Percentiles rank a stretch among this genome's conserved stretches.
Evolutionary conservation across 2,888 invertebrate genomes (phyloP).

Genomic region (Parascotia fuliginaria): DNA sequence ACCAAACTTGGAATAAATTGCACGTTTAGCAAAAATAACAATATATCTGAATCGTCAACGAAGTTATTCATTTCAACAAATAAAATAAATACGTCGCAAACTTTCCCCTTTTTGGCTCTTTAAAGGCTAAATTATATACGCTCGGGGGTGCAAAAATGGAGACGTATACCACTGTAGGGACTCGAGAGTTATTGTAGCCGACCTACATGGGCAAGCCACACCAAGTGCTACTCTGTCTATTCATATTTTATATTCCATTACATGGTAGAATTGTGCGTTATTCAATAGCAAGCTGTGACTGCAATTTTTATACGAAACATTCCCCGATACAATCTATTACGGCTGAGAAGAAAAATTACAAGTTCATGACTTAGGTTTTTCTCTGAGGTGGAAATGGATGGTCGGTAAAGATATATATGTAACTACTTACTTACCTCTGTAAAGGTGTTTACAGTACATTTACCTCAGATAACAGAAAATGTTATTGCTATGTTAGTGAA

Average conservation of each 20-base stretch:
- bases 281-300: slow-evolving; percentile 56
- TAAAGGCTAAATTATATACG: slow-evolving; percentile 81
- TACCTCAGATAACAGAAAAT: neutral
- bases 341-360: slow-evolving; percentile 59
- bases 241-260: slow-evolving; percentile 76
- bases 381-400: slow-evolving; percentile 32
- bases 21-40: slow-evolving; percentile 29
- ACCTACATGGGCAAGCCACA: slow-evolving; percentile 58
- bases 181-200: slow-evolving; percentile 67
- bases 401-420: slow-evolving; percentile 39
- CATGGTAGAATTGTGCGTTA: slow-evolving; percentile 60
- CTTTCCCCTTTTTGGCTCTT: slow-evolving; percentile 76
- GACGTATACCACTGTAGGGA: slow-evolving; percentile 80
- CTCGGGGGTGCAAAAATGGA: slow-evolving; percentile 77
- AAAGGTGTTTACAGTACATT: slow-evolving; percentile 26
- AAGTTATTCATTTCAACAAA: slow-evolving; percentile 65
- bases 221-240: slow-evolving; percentile 58
- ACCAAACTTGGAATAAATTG: slow-evolving; percentile 13
- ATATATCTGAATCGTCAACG: slow-evolving; percentile 48
- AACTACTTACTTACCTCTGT: slow-evolving; percentile 28
- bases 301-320: slow-evolving; percentile 51
- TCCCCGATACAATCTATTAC: slow-evolving; percentile 62
- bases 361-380: slow-evolving; percentile 62
- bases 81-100: slow-evolving; percentile 75
- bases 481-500: neutral